phyloP scores from a whole-genome alignment of 2,113 vertebrate species.

The Labeo rohita region DNA sequence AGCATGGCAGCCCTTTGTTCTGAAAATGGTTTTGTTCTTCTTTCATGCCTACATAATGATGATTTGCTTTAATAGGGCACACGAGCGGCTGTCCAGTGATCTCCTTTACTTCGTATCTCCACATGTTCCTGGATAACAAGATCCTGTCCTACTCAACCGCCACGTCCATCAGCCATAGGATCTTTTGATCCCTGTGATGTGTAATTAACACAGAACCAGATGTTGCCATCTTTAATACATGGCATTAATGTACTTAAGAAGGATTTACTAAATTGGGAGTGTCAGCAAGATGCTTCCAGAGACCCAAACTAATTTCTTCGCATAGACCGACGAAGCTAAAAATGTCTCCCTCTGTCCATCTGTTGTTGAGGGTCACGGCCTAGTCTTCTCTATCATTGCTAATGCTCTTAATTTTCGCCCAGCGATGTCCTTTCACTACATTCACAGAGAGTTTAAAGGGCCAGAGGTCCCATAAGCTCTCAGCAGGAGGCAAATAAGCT shows the following conservation, averaged over 20 bases:
- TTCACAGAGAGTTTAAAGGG: slow-evolving; percentile 40
- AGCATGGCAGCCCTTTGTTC: slow-evolving; percentile 2
- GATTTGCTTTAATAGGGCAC: slow-evolving; percentile 24
- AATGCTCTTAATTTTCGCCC: slow-evolving; percentile 56
- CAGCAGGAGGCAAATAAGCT: slow-evolving; percentile 38
- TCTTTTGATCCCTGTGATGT: slow-evolving; percentile 47
- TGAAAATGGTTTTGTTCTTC: slow-evolving; percentile 6
- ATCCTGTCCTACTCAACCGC: neutral
- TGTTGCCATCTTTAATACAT: slow-evolving; percentile 53
- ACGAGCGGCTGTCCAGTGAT: neutral
- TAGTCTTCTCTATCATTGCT: slow-evolving; percentile 34
- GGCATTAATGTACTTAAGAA: slow-evolving; percentile 49
- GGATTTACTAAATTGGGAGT: slow-evolving; percentile 54
- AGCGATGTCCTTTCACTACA: slow-evolving; percentile 25
- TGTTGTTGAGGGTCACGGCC: slow-evolving; percentile 45
- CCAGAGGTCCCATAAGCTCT: slow-evolving; percentile 38
- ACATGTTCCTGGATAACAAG: slow-evolving; percentile 21
- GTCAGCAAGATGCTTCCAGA: slow-evolving; percentile 46
- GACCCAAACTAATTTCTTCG: slow-evolving; percentile 50
- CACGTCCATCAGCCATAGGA: slow-evolving; percentile 28
- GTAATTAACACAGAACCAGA: slow-evolving; percentile 55
- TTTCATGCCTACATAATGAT: slow-evolving; percentile 15
- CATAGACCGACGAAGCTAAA: slow-evolving; percentile 36
- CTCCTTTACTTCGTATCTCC: neutral
- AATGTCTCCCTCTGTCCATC: slow-evolving; percentile 49